Conservation (phyloP, 2,888 invertebrate species). For the Amblyjoppa proteus region DNA sequence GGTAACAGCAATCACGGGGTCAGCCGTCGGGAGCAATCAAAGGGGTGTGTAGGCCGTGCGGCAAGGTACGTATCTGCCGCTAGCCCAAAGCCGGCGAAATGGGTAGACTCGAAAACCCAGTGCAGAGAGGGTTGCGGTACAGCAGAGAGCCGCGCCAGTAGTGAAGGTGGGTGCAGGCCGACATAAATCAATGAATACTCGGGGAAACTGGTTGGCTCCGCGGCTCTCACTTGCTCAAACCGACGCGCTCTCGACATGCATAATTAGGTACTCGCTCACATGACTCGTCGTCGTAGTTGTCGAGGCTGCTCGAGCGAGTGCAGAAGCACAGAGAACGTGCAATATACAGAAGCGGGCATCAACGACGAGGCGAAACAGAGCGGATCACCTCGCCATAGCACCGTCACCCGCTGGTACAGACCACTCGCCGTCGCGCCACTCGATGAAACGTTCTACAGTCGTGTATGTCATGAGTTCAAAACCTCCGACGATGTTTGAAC, state of each 20-base stretch:
- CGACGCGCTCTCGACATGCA: slow-evolving; percentile 64
- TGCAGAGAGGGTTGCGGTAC: slow-evolving; percentile 32
- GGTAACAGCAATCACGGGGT: slow-evolving; percentile 49
- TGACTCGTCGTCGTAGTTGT: slow-evolving; percentile 66
- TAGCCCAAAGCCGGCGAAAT: slow-evolving; percentile 34
- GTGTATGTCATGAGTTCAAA: background rate
- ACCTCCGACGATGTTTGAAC: background rate
- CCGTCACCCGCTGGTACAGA: slow-evolving; percentile 45
- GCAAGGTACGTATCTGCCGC: background rate
- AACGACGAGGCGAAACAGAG: slow-evolving; percentile 56
- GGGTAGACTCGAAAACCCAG: slow-evolving; percentile 30
- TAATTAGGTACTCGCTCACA: slow-evolving; percentile 71
- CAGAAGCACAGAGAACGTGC: slow-evolving; percentile 38
- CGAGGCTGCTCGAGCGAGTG: slow-evolving; percentile 57
- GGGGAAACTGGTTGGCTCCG: slow-evolving; percentile 43
- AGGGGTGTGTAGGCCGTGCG: background rate
- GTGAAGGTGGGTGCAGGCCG: slow-evolving; percentile 48
- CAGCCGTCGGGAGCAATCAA: slow-evolving; percentile 24
- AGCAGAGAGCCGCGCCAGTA: slow-evolving; percentile 41
- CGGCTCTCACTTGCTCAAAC: slow-evolving; percentile 45
- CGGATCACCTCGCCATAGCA: slow-evolving; percentile 52
- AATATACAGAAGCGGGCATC: slow-evolving; percentile 30
- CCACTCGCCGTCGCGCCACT: slow-evolving; percentile 27
- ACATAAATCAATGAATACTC: slow-evolving; percentile 70
- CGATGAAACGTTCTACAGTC: slow-evolving; percentile 8